Conservation (phyloP, 2,797 vertebrate species). For the Austrolebias charrua region DNA sequence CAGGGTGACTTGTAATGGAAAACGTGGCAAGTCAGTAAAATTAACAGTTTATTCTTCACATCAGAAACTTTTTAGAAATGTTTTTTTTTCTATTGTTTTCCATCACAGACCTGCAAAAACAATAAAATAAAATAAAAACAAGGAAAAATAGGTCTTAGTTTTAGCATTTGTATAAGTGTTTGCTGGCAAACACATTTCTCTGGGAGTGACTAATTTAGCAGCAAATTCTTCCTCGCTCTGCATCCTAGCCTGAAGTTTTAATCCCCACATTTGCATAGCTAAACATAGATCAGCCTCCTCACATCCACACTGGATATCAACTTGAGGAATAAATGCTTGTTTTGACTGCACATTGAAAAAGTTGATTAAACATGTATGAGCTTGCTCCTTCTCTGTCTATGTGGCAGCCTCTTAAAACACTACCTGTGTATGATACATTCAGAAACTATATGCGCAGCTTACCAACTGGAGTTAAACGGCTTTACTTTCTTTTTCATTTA, state of each 20-base stretch:
- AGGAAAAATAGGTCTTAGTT: conserved; percentile 17
- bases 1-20: conserved; percentile 20
- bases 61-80: conserved; percentile 45
- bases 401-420: conserved; percentile 8
- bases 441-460: conserved; percentile 18
- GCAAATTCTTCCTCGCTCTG: conserved; percentile 43
- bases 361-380: conserved; percentile 64
- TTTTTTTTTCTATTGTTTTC: conserved; percentile 34
- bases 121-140: conserved; percentile 5
- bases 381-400: conserved; percentile 25
- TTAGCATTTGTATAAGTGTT: conserved; percentile 29
- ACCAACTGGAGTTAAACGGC: conserved; percentile 24
- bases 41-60: conserved; percentile 41
- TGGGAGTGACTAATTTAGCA: conserved; percentile 68
- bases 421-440: conserved; percentile 37
- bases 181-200: conserved; percentile 49
- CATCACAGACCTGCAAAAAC: conserved; percentile 23
- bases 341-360: conserved; percentile 61
- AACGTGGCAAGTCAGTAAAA: conserved; percentile 33
- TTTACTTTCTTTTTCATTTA: conserved; percentile 12
- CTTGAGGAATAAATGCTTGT: conserved; percentile 69
- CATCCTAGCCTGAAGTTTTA: conserved; percentile 70
- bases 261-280: conserved; percentile 75
- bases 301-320: conserved; percentile 55
- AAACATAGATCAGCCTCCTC: conserved; percentile 72